phyloP scores from a whole-genome alignment of 2,888 invertebrate species.

The Elmis aenea region DNA sequence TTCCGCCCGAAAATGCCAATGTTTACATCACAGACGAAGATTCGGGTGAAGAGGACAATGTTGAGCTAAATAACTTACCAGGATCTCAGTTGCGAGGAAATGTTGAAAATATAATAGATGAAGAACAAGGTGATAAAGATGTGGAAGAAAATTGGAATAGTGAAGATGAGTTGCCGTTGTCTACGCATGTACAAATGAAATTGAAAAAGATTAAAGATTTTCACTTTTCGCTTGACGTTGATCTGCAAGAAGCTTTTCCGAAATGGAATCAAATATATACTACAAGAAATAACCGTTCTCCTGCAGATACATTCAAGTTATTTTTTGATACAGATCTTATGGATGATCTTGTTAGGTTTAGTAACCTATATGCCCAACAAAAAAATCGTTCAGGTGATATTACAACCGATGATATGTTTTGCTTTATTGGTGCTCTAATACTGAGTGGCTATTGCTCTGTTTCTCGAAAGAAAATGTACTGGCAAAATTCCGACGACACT shows the following conservation, averaged over 20 bases:
- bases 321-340: conserved; percentile 9
- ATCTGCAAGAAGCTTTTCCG: neutral
- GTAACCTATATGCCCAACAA: conserved; percentile 10
- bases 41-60: conserved; percentile 16
- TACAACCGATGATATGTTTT: conserved; percentile 14
- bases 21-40: conserved; percentile 17
- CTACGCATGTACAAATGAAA: conserved; percentile 6
- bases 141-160: conserved; percentile 8
- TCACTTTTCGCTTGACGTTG: conserved; percentile 2
- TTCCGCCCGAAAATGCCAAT: conserved; percentile 7
- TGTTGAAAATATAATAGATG: conserved; percentile 7
- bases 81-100: conserved; percentile 18
- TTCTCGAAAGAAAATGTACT: conserved; percentile 28
- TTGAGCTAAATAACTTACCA: conserved; percentile 15
- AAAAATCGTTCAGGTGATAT: conserved; percentile 13
- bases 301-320: conserved; percentile 3
- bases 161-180: conserved; percentile 9
- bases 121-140: neutral
- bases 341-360: conserved; percentile 4
- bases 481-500: conserved; percentile 17
- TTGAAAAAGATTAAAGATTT: conserved; percentile 2
- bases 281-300: conserved; percentile 3
- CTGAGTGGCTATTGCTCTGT: conserved; percentile 29
- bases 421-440: conserved; percentile 28
- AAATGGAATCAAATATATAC: conserved; percentile 1